Conservation (phyloP, 2,797 vertebrate genomes). For the Anableps anableps region DNA sequence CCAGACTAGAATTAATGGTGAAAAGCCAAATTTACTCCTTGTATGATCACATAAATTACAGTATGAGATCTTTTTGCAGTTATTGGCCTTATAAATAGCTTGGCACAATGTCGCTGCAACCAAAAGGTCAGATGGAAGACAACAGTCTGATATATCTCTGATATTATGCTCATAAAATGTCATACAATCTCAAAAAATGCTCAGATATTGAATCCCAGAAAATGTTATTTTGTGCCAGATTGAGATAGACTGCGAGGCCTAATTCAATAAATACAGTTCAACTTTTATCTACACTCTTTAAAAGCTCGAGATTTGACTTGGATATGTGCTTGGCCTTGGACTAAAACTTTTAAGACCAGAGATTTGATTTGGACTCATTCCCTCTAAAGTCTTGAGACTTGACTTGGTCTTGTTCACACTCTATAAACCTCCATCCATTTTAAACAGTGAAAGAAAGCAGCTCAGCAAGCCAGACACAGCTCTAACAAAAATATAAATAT, state of each 20-base stretch:
- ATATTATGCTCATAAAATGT: background rate
- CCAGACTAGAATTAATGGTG: background rate
- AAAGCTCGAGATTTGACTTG: background rate
- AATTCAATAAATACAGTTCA: background rate
- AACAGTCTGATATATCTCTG: background rate
- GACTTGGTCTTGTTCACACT: background rate
- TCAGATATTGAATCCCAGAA: background rate
- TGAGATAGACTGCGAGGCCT: background rate
- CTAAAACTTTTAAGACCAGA: background rate
- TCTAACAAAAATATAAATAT: background rate
- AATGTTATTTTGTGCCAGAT: background rate
- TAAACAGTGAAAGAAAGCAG: background rate
- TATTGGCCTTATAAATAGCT: background rate
- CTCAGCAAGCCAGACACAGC: background rate
- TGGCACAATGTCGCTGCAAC: background rate
- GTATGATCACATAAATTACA: background rate
- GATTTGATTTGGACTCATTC: background rate
- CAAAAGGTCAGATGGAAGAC: background rate
- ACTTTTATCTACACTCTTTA: background rate
- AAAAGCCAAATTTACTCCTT: background rate
- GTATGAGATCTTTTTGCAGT: background rate
- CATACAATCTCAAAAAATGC: background rate
- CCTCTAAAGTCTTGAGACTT: background rate
- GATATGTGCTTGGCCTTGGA: background rate
- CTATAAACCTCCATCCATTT: background rate